Evolutionary conservation across 2,797 vertebrate genomes (phyloP).

Genomic region (Euphonia xanthogaster): DNA sequence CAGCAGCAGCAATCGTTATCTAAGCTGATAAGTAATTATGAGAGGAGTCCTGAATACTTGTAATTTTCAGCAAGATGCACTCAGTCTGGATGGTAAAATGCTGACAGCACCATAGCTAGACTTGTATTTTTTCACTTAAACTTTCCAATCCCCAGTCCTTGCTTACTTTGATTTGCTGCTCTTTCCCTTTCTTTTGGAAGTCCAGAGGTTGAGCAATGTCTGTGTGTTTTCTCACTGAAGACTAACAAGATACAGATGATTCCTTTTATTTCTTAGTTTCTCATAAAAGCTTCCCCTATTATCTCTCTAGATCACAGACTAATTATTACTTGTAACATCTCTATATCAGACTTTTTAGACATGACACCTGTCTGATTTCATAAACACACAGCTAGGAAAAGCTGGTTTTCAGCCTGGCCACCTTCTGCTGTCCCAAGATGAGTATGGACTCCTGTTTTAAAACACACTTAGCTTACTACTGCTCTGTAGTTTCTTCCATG

Average conservation of each 20-base stretch:
- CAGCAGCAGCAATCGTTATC: neutral
- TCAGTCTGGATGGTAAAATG: neutral
- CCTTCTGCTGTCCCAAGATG: neutral
- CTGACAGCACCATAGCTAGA: neutral
- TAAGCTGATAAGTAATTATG: neutral
- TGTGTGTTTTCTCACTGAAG: neutral
- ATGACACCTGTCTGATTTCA: neutral
- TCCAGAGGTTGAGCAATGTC: neutral
- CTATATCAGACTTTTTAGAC: neutral
- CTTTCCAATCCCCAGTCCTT: rapidly evolving
- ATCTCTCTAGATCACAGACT: neutral
- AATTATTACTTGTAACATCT: neutral
- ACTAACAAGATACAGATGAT: neutral
- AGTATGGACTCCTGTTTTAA: neutral
- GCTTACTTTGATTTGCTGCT: neutral
- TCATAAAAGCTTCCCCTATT: rapidly evolving
- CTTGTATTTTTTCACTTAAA: neutral
- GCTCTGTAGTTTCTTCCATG: neutral
- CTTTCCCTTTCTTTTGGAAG: neutral
- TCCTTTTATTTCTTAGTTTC: neutral
- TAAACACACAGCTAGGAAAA: neutral
- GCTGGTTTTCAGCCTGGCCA: neutral
- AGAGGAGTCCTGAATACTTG: neutral
- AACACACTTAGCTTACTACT: neutral
- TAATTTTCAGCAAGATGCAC: neutral